Conservation (phyloP, 1,140 invertebrate species). For the Micrasema longulum region DNA sequence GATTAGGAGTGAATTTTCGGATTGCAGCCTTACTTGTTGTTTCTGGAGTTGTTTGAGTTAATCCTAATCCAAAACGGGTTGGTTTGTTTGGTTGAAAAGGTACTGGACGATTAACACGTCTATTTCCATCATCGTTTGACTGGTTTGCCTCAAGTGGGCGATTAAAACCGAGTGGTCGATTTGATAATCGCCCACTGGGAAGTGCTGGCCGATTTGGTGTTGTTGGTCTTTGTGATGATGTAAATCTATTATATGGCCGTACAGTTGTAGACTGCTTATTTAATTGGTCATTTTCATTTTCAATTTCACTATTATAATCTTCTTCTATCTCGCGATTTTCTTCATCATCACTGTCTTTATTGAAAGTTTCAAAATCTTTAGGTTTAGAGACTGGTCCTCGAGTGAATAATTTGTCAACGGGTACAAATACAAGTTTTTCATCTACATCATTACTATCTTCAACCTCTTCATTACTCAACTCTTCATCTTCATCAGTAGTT, state of each 20-base stretch:
- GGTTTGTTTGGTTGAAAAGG: constrained; percentile 47
- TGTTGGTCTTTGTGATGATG: constrained; percentile 31
- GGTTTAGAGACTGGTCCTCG: constrained; percentile 58
- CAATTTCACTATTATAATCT: constrained; percentile 55
- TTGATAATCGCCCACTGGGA: constrained; percentile 36
- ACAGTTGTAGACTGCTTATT: constrained; percentile 54
- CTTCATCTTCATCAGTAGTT: constrained; percentile 61
- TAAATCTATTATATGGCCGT: constrained; percentile 45
- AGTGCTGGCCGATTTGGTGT: background rate
- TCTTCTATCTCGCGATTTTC: constrained; percentile 54
- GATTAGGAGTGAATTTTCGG: constrained; percentile 57
- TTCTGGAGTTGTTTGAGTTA: constrained; percentile 54
- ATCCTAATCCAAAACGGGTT: constrained; percentile 44
- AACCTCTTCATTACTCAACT: constrained; percentile 63
- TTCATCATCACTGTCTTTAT: constrained; percentile 51
- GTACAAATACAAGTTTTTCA: constrained; percentile 65
- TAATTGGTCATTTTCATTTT: constrained; percentile 38
- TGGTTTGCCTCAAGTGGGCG: constrained; percentile 1
- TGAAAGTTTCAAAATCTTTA: constrained; percentile 32
- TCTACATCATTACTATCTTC: constrained; percentile 64
- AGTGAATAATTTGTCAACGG: constrained; percentile 62
- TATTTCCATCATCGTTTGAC: constrained; percentile 19
- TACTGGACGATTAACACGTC: constrained; percentile 46
- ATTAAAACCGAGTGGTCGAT: constrained; percentile 45
- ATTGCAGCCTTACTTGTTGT: constrained; percentile 60